Evolutionary conservation across 2,797 vertebrate genomes (phyloP), one percentile per base, ranked within the genome.

Genomic region (Alauda arvensis): DNA sequence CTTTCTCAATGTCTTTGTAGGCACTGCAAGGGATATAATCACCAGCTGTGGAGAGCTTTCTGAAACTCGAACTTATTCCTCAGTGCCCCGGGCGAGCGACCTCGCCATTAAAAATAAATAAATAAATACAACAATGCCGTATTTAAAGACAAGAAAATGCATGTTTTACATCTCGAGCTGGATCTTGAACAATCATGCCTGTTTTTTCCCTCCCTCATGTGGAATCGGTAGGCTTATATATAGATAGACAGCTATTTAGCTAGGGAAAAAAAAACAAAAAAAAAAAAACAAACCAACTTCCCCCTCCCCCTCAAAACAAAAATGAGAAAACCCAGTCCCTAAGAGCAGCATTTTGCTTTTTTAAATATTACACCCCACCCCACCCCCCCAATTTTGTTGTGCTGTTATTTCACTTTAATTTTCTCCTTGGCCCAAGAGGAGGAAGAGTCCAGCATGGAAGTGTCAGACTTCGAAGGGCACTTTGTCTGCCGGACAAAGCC

Each of bases 21-120:
- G 57, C 83, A 65, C 88, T 94, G 95, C 92, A 78, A 96, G 88
- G 94, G 93, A 94, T 95, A 94, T 89, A 95, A 96, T 96, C 94
- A 90, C 93, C 95, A 96, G 95, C 95, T 95, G 95, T 57, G 83
- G 92, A 94, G 93, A 93, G 94, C 92, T 94, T 94, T 95, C 94
- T 91, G 92, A 95, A 95, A 90, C 83, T 89, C 90, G 1, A 91
- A 92, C 89, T 93, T 96, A 89, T 20, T 93, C 85, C 88, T 93
- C 83, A 23, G 88, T 92, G 93, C 94, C 91, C 89, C 9, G 12
- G 89, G 88, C 53, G 45, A 87, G 74, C 6, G 45, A 95, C 90
- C 93, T 95, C 5, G 1, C 83, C 57, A 33, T 68, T 75, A 75
- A 70, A 88, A 89, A 92, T 71, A 94, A 88, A 76, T 80, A 90